phyloP scores from a whole-genome alignment of 2,113 vertebrate species.

The Gadus chalcogrammus region DNA sequence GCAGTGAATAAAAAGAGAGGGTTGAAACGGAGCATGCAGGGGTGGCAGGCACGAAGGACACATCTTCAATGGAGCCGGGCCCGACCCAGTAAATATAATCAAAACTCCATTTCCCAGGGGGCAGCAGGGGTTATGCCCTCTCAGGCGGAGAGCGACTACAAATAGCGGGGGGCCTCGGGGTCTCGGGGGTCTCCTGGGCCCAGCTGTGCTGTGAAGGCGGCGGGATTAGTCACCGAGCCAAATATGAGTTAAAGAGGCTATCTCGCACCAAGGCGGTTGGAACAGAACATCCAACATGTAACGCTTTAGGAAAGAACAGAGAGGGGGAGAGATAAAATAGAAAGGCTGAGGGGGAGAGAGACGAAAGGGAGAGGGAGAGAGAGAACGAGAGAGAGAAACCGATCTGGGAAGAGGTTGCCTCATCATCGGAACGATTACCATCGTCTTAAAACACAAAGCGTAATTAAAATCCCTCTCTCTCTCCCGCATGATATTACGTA shows the following conservation, averaged over 20 bases:
- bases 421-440: slow-evolving; percentile 23
- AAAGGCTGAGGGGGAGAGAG: slow-evolving; percentile 27
- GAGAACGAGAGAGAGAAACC: slow-evolving; percentile 1
- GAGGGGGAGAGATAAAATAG: slow-evolving; percentile 9
- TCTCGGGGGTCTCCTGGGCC: slow-evolving; percentile 13
- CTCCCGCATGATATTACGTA: slow-evolving; percentile 43
- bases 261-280: slow-evolving; percentile 19
- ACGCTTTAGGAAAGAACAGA: slow-evolving; percentile 8
- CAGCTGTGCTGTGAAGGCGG: slow-evolving; percentile 2
- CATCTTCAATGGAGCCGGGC: slow-evolving; percentile 15
- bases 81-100: slow-evolving; percentile 32
- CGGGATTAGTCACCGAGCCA: slow-evolving; percentile 16
- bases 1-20: slow-evolving; percentile 3
- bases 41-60: slow-evolving; percentile 4
- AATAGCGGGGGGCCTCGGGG: slow-evolving; percentile 24
- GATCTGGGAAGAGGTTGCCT: neutral
- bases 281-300: slow-evolving; percentile 31
- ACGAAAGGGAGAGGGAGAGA: slow-evolving; percentile 22
- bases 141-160: slow-evolving; percentile 24
- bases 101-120: slow-evolving; percentile 49
- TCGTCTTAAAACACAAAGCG: slow-evolving; percentile 31
- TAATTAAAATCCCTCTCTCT: slow-evolving; percentile 27
- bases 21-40: slow-evolving; percentile 18
- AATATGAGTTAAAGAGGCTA: slow-evolving; percentile 7
- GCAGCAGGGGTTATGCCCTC: slow-evolving; percentile 34